These are phyloP conservation scores for Stegostoma tigrinum DNA, from an alignment of 2,113 vertebrate genomes.

Conservation along the genomic window DNA sequence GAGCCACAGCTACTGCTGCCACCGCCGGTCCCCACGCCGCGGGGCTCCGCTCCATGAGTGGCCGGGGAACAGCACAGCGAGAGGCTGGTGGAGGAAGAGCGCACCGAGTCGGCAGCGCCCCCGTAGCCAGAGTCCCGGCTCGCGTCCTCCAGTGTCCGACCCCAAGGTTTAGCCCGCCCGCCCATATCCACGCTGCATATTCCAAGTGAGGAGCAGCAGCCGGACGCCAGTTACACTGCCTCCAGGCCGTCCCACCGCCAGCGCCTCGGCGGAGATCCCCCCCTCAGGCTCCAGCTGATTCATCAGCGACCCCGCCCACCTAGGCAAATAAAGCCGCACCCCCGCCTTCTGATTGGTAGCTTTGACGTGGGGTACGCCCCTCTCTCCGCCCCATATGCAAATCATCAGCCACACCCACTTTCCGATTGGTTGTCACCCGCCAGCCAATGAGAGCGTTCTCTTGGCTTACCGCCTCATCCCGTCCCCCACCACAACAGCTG, in stretches of 20 bases:
- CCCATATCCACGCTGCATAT: slow-evolving; percentile 92
- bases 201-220: slow-evolving; percentile 49
- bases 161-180: slow-evolving; percentile 84
- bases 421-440: neutral
- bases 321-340: neutral
- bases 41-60: slow-evolving; percentile 83
- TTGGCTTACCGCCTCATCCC: neutral
- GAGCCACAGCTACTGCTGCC: slow-evolving; percentile 77
- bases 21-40: slow-evolving; percentile 86
- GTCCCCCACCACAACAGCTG: neutral
- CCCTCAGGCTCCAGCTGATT: neutral
- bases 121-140: slow-evolving; percentile 98
- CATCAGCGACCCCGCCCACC: no score
- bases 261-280: no score
- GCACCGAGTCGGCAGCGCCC: slow-evolving; percentile 92
- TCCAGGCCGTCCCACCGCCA: neutral
- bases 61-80: slow-evolving; percentile 77
- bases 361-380: no score
- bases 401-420: no score
- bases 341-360: neutral
- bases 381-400: no score
- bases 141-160: slow-evolving; percentile 93
- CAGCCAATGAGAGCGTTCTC: neutral
- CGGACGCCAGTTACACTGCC: neutral
- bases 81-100: slow-evolving; percentile 78